Conservation (phyloP, 2,797 vertebrate species). For the Dromococcyx pavoninus region DNA sequence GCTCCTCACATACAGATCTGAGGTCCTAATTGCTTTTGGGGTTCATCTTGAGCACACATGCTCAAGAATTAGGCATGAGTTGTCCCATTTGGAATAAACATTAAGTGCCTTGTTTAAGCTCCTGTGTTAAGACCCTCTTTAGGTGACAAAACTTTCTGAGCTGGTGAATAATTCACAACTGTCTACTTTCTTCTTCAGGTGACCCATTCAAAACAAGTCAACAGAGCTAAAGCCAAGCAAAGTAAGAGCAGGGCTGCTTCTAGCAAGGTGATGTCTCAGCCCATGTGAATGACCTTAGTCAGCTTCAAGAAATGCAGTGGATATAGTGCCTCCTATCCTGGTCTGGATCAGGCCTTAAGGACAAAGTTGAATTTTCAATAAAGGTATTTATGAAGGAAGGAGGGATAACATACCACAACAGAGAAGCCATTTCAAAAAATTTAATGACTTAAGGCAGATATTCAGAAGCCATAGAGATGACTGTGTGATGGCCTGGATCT, state of each 20-base stretch:
- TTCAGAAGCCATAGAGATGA: slow-evolving; percentile 47
- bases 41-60: neutral
- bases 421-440: slow-evolving; percentile 36
- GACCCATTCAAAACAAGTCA: neutral
- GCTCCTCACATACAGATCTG: neutral
- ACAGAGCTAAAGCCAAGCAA: neutral
- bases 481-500: slow-evolving; percentile 58
- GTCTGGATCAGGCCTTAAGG: slow-evolving; percentile 56
- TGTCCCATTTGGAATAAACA: neutral
- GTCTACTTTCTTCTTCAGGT: neutral
- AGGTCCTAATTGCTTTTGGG: neutral
- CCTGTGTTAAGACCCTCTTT: neutral
- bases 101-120: neutral
- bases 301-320: neutral
- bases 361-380: slow-evolving; percentile 45
- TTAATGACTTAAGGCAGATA: slow-evolving; percentile 63
- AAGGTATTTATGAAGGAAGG: slow-evolving; percentile 35
- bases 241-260: neutral
- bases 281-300: neutral
- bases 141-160: neutral
- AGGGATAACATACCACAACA: slow-evolving; percentile 60
- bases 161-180: neutral
- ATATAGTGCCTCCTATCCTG: slow-evolving; percentile 30
- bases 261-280: neutral
- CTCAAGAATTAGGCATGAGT: neutral